Evolutionary conservation across 2,888 invertebrate genomes (phyloP).

Genomic region (Hanleya hanleyi): DNA sequence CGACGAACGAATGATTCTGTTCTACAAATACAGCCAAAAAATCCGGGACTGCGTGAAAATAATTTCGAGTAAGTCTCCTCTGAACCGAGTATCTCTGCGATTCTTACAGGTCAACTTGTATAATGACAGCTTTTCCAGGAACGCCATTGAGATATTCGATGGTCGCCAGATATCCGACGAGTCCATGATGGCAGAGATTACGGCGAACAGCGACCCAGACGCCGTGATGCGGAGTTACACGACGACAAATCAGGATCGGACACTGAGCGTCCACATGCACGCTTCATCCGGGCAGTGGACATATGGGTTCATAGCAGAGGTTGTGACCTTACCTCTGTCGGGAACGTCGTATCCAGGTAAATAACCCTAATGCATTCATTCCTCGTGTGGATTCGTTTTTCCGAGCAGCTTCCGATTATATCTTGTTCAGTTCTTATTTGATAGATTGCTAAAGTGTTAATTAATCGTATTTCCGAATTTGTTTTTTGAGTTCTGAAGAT

Average conservation of each 20-base stretch:
- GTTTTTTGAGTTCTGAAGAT: too few species aligned
- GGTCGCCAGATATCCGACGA: slow-evolving; percentile 88
- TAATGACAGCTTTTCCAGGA: slow-evolving; percentile 76
- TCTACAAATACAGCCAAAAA: slow-evolving; percentile 97
- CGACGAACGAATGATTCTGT: slow-evolving; percentile 91
- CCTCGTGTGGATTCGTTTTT: too few species aligned
- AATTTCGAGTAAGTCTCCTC: slow-evolving; percentile 86
- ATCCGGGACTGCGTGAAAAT: slow-evolving; percentile 98
- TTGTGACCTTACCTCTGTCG: slow-evolving; percentile 87
- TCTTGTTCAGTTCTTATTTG: too few species aligned
- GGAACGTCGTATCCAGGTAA: slow-evolving; percentile 67
- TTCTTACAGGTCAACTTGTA: slow-evolving; percentile 70
- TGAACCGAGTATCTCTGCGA: slow-evolving; percentile 89
- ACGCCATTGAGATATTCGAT: slow-evolving; percentile 90
- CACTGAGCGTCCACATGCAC: slow-evolving; percentile 89
- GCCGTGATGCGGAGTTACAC: slow-evolving; percentile 50
- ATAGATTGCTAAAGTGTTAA: too few species aligned
- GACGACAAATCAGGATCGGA: slow-evolving; percentile 47
- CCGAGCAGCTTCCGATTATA: too few species aligned
- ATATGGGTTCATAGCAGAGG: slow-evolving; percentile 97
- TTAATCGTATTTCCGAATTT: too few species aligned
- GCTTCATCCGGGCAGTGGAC: slow-evolving; percentile 93
- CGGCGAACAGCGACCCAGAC: slow-evolving; percentile 50
- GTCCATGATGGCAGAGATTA: slow-evolving; percentile 47
- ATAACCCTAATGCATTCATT: too few species aligned